Percentiles rank a stretch among this genome's conserved stretches.
phyloP scores from a whole-genome alignment of 1,140 invertebrate species.

The Agraylea sexmaculata region DNA sequence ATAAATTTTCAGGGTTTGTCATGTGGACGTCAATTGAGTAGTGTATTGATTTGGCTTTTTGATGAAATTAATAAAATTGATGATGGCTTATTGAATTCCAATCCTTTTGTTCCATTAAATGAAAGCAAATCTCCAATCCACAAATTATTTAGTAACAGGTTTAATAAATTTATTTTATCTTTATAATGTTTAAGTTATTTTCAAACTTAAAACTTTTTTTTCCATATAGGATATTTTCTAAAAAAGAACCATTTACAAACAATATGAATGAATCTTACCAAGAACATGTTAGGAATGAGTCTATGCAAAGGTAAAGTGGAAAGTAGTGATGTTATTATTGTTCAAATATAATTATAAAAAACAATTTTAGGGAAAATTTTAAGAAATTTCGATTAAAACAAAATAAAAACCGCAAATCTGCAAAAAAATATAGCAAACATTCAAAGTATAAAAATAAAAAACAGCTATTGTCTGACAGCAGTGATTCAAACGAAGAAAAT shows the following conservation, averaged over 20 bases:
- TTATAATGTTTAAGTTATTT: slow-evolving; percentile 5
- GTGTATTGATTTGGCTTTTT: slow-evolving; percentile 48
- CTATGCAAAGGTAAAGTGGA: slow-evolving; percentile 4
- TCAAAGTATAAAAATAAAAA: slow-evolving; percentile 4
- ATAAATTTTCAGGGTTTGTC: slow-evolving; percentile 34
- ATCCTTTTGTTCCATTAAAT: slow-evolving; percentile 24
- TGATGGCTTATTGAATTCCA: slow-evolving; percentile 15
- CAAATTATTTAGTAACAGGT: slow-evolving; percentile 30
- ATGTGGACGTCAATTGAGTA: slow-evolving; percentile 46
- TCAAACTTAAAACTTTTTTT: not conserved
- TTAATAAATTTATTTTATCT: slow-evolving; percentile 4
- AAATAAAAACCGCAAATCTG: slow-evolving; percentile 15
- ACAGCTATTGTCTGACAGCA: slow-evolving; percentile 20
- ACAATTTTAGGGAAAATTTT: not conserved
- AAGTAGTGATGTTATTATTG: not conserved
- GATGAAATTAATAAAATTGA: slow-evolving; percentile 31
- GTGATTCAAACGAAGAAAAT: slow-evolving; percentile 41
- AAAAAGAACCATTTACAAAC: slow-evolving; percentile 1
- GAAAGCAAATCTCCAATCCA: slow-evolving; percentile 26
- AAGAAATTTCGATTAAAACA: slow-evolving; percentile 5
- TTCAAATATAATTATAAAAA: not conserved
- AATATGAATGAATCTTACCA: slow-evolving; percentile 3
- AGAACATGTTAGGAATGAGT: too few relatives aligned
- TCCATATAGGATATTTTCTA: slow-evolving; percentile 7
- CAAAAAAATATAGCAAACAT: slow-evolving; percentile 7